A percentile compares a stretch with the other conserved stretches of the same genome.
phyloP scores from a whole-genome alignment of 1,140 invertebrate species.

The Coelopa frigida region DNA sequence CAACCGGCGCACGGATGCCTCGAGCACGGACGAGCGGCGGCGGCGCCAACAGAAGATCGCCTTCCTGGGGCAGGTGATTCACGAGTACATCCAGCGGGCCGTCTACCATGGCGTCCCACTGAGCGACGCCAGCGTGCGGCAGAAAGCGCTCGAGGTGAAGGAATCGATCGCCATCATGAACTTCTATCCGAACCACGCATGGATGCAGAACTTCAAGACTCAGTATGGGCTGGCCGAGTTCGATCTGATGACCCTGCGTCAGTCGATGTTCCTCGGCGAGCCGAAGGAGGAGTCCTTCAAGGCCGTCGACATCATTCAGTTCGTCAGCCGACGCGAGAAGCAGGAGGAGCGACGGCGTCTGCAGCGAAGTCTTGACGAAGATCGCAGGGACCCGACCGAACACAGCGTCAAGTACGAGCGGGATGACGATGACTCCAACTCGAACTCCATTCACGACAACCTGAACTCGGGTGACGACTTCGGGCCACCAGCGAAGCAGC shows the following conservation, averaged over 20 bases:
- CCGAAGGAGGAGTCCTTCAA: constrained; percentile 3
- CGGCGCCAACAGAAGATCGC: constrained; percentile 29
- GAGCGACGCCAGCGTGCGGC: constrained; percentile 6
- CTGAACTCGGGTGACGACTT: too few species aligned
- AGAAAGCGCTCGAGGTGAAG: constrained; percentile 13
- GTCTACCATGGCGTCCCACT: constrained; percentile 23
- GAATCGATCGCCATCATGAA: constrained; percentile 13
- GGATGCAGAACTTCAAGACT: constrained; percentile 9
- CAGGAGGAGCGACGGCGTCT: neutral
- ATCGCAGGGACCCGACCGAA: too few species aligned
- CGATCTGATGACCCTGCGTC: constrained; percentile 4
- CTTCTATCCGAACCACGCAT: constrained; percentile 9
- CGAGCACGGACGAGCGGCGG: constrained; percentile 11
- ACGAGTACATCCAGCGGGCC: constrained; percentile 34
- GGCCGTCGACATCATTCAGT: constrained; percentile 12
- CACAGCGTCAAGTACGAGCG: too few species aligned
- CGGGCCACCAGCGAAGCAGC: too few species aligned
- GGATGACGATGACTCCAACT: too few species aligned
- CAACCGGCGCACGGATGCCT: constrained; percentile 12
- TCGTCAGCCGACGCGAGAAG: constrained; percentile 9
- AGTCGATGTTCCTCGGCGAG: constrained; percentile 1
- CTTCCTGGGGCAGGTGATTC: constrained; percentile 35
- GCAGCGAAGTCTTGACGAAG: neutral
- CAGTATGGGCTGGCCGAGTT: constrained; percentile 8
- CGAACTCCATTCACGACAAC: too few species aligned